These are phyloP conservation scores for Apeira syringaria DNA, from an alignment of 2,888 invertebrate genomes.

Conservation along the genomic window DNA sequence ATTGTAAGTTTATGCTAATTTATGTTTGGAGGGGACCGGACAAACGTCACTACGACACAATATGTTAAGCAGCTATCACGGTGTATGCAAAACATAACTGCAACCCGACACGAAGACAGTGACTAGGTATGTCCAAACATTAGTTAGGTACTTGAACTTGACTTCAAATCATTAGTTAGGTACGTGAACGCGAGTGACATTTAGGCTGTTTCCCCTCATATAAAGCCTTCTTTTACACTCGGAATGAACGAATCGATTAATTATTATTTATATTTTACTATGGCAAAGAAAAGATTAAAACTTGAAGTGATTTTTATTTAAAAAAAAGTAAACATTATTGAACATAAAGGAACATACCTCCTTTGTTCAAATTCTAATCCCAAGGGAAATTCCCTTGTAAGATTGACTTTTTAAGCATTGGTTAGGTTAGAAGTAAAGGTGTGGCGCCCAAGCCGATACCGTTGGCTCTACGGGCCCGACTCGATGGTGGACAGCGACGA, in stretches of 20 bases:
- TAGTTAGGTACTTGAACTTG: constrained; percentile 73
- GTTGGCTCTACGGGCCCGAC: constrained; percentile 72
- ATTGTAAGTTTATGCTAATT: constrained; percentile 60
- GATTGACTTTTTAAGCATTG: constrained; percentile 6
- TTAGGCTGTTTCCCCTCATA: constrained; percentile 19
- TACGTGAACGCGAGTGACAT: constrained; percentile 47
- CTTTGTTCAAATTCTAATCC: not conserved
- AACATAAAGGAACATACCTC: too few relatives aligned
- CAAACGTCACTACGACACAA: constrained; percentile 54
- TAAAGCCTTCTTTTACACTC: too few relatives aligned
- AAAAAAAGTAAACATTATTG: too few relatives aligned
- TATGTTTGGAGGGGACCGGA: constrained; percentile 45
- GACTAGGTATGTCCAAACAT: constrained; percentile 33
- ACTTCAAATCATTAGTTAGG: too few relatives aligned
- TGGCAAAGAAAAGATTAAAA: not conserved
- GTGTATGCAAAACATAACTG: constrained; percentile 53
- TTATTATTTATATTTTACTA: too few relatives aligned
- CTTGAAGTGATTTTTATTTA: constrained; percentile 6
- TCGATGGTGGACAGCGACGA: constrained; percentile 86
- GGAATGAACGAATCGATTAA: too few relatives aligned
- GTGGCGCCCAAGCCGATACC: constrained; percentile 75
- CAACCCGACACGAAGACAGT: constrained; percentile 53
- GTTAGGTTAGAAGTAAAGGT: constrained; percentile 48
- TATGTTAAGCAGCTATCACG: constrained; percentile 47
- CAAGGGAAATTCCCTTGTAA: constrained; percentile 3